phyloP scores from a whole-genome alignment of 1,140 invertebrate genomes.

The Nomia melanderi region DNA sequence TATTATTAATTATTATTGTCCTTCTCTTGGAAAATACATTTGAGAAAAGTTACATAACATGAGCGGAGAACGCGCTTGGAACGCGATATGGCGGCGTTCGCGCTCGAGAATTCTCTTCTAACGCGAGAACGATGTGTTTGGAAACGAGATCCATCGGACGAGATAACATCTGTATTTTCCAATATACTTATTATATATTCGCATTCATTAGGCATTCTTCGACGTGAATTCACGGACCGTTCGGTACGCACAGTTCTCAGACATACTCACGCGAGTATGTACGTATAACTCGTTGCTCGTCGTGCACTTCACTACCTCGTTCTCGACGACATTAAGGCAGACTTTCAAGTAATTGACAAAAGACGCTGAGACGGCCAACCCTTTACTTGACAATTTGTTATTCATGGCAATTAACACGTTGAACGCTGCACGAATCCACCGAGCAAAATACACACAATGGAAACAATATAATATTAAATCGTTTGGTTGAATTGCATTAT shows the following conservation, averaged over 20 bases:
- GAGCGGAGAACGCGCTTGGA: background rate
- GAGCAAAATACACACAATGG: no score
- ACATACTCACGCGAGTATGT: background rate
- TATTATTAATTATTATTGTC: constrained; percentile 24
- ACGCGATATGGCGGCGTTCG: background rate
- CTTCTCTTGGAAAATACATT: constrained; percentile 23
- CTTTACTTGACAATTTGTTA: constrained; percentile 4
- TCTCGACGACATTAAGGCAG: constrained; percentile 26
- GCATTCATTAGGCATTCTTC: background rate
- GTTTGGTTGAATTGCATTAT: no score
- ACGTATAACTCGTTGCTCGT: background rate
- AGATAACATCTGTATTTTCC: background rate
- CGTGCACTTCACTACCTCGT: background rate
- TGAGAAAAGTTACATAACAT: background rate
- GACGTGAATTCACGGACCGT: background rate
- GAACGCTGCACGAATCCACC: no score
- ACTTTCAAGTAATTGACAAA: constrained; percentile 31
- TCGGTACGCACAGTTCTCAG: background rate
- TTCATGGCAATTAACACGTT: no score
- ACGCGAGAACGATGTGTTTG: background rate
- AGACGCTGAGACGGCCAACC: background rate
- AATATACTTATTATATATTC: constrained; percentile 3
- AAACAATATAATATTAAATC: no score
- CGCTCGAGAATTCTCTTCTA: background rate
- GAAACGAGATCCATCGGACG: background rate